These are phyloP conservation scores for Anthopleura xanthogrammica DNA, from an alignment of 92 coral and sea anemone species.

Conservation along the genomic window DNA sequence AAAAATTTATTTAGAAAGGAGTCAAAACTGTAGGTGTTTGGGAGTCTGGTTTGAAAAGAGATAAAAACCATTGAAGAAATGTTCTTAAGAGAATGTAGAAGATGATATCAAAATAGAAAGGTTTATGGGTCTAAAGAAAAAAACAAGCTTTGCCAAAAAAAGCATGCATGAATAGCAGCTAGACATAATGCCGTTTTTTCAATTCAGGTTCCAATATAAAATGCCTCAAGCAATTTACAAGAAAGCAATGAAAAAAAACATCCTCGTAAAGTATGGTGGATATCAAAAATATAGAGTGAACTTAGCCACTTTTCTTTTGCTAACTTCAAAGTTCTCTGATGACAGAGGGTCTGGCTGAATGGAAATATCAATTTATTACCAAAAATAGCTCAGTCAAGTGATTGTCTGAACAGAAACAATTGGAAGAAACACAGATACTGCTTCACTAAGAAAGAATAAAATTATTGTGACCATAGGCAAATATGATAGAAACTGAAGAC, in stretches of 20 bases:
- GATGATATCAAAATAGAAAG: neutral
- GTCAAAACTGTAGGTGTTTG: neutral
- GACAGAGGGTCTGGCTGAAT: neutral
- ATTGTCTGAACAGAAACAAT: neutral
- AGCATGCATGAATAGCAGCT: neutral
- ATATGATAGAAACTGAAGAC: neutral
- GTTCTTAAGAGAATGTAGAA: too few species aligned
- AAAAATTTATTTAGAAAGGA: too few species aligned
- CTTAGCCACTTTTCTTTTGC: neutral
- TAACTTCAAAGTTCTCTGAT: neutral
- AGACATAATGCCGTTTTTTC: neutral
- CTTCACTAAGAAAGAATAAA: neutral
- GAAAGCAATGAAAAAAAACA: neutral
- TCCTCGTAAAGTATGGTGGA: neutral
- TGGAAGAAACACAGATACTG: neutral
- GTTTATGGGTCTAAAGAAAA: neutral
- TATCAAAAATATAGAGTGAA: neutral
- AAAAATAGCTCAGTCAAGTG: neutral
- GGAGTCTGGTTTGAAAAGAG: neutral
- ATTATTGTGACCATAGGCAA: neutral
- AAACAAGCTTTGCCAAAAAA: neutral
- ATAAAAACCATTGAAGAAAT: neutral
- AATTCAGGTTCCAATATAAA: neutral
- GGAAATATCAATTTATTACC: neutral
- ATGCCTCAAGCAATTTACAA: neutral